These are phyloP conservation scores for Heliconius congener DNA, from an alignment of 1,140 invertebrate species.

Conservation along the genomic window DNA sequence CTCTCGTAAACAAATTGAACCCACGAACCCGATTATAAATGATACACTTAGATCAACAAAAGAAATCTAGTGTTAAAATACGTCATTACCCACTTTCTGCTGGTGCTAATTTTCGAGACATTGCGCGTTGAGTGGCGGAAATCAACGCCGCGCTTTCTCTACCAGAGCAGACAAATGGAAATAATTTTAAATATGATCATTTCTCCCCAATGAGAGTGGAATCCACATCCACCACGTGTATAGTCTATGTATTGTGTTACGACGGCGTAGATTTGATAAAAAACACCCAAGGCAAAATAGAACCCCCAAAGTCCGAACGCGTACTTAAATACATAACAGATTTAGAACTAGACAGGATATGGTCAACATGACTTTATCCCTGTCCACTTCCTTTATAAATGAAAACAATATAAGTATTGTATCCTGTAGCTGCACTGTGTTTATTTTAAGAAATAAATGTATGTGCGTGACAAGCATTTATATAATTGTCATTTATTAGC, in stretches of 20 bases:
- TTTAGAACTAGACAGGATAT: slow-evolving; percentile 15
- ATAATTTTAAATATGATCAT: neutral
- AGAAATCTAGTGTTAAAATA: too few species aligned
- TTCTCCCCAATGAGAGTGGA: too few species aligned
- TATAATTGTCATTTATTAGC: neutral
- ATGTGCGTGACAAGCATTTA: neutral
- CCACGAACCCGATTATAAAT: too few species aligned
- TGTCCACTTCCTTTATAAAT: slow-evolving; percentile 26
- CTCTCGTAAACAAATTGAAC: too few species aligned
- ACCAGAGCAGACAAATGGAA: neutral
- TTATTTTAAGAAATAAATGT: slow-evolving; percentile 12
- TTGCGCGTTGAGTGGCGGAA: too few species aligned
- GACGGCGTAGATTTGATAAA: too few species aligned
- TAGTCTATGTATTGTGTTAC: too few species aligned
- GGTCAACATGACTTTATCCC: slow-evolving; percentile 14
- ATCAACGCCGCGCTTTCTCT: too few species aligned
- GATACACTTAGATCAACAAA: too few species aligned
- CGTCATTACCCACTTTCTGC: too few species aligned
- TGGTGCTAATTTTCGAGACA: too few species aligned
- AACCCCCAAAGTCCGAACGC: neutral
- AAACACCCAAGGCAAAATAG: neutral
- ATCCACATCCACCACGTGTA: too few species aligned
- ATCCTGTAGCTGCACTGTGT: slow-evolving; percentile 29
- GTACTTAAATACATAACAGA: neutral
- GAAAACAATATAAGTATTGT: slow-evolving; percentile 22